These are phyloP conservation scores for Helogale parvula DNA, from an alignment of 2,113 vertebrate species.

Conservation along the genomic window DNA sequence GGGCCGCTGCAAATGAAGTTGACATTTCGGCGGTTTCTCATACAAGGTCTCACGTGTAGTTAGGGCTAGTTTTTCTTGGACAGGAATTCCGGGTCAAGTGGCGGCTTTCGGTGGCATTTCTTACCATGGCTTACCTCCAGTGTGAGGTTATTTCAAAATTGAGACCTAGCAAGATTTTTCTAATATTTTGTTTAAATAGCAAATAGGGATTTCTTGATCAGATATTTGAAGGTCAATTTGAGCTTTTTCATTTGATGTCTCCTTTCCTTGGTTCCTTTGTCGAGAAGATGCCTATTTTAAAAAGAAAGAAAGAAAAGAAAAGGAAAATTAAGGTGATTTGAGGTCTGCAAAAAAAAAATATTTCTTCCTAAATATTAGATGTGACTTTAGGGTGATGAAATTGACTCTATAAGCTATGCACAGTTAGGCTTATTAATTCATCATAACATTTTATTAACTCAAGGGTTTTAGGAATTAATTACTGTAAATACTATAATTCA, in stretches of 20 bases:
- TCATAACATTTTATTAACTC: slow-evolving; percentile 31
- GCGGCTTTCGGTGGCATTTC: slow-evolving; percentile 78
- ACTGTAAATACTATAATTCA: neutral
- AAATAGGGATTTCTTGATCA: slow-evolving; percentile 20
- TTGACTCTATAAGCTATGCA: neutral
- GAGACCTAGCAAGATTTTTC: slow-evolving; percentile 24
- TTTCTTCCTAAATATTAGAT: slow-evolving; percentile 26
- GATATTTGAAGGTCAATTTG: slow-evolving; percentile 30
- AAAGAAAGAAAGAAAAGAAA: neutral
- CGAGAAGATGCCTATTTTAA: neutral
- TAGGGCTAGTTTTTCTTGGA: slow-evolving; percentile 82
- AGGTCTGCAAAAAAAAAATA: neutral
- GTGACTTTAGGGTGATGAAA: slow-evolving; percentile 28
- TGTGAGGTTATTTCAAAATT: slow-evolving; percentile 54
- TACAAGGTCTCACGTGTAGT: slow-evolving; percentile 70
- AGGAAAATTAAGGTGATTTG: slow-evolving; percentile 27
- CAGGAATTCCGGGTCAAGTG: slow-evolving; percentile 79
- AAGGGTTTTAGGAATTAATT: slow-evolving; percentile 1
- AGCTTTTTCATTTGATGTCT: slow-evolving; percentile 20
- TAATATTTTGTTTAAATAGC: slow-evolving; percentile 30
- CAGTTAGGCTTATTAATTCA: neutral
- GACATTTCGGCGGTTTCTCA: slow-evolving; percentile 86
- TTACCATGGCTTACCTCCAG: slow-evolving; percentile 55
- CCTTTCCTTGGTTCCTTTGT: neutral
- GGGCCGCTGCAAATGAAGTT: slow-evolving; percentile 85